Evolutionary conservation across 2,113 vertebrate species (phyloP).

Genomic region (Triplophysa tibetana): DNA sequence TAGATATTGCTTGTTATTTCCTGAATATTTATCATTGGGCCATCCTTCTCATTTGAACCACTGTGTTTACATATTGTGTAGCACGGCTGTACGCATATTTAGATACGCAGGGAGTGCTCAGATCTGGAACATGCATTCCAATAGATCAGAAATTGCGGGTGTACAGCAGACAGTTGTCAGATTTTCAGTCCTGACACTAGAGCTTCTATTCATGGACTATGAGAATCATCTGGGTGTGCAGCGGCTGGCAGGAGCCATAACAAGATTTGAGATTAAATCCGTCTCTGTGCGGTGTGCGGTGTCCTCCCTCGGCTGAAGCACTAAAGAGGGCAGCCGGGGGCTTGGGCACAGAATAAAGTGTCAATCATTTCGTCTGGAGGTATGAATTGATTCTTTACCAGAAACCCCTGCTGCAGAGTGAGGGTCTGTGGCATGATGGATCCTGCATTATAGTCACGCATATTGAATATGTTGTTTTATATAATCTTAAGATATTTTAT

Average conservation of each 20-base stretch:
- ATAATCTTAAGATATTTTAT: not conserved
- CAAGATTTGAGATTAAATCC: constrained; percentile 53
- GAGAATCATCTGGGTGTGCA: constrained; percentile 40
- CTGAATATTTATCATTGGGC: too few relatives aligned
- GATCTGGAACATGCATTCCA: not conserved
- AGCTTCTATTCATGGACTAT: constrained; percentile 33
- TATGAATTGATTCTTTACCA: constrained; percentile 18
- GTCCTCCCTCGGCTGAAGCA: constrained; percentile 12
- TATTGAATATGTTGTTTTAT: not conserved
- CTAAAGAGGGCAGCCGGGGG: constrained; percentile 20
- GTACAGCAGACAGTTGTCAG: constrained; percentile 48
- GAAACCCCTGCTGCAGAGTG: not conserved
- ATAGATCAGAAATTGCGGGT: constrained; percentile 22
- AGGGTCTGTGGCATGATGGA: not conserved
- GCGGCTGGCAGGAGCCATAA: constrained; percentile 39
- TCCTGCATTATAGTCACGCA: not conserved
- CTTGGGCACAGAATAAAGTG: constrained; percentile 11
- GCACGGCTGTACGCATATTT: too few relatives aligned
- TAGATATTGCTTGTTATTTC: too few relatives aligned
- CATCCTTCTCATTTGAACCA: too few relatives aligned
- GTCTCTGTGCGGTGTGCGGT: not conserved
- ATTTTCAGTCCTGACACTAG: constrained; percentile 33
- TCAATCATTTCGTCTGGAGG: constrained; percentile 48
- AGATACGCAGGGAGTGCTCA: not conserved
- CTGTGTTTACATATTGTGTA: too few relatives aligned